Base-by-base conservation (phyloP, 1,140 invertebrate species). In the Pentalonia nigronervosa region DNA sequence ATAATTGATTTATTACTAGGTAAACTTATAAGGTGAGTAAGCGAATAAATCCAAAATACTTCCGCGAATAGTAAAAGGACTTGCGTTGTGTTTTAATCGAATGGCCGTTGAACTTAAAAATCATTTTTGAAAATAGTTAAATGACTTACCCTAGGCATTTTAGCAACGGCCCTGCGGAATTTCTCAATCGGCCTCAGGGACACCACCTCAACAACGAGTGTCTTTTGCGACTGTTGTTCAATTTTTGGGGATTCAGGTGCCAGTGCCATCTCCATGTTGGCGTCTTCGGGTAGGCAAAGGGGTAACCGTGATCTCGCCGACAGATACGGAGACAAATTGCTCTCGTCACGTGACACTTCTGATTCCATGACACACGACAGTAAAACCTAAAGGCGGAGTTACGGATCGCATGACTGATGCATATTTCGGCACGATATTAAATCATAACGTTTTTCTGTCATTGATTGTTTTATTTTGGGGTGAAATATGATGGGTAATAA, bases 221-320 rank as follows among this genome's bases (percentile, higher is more conserved):
- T 93, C 91, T 93, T 93, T 93, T 93, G 91, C 76, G 91, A 93
- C 91, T 93, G 91, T 30, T 84, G 81, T 93, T 93, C 91, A 47
- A 84, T 86, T 60, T 90, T 41, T 25, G 53, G 89, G 76, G 91
- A 93, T 86, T 84, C 91, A 45, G 92, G 93, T 60, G 53, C 87
- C 67, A 93, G 83, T 81, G 94, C 93, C 89, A 93, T 91, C 94
- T 93, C 94, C 90, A 93, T n/a, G 11, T 41, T 83, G 34, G 91
- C 67, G 91, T 93, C 91, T 86, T 81, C 87, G 48, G 94, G 94
- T 87, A 94, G 93, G 94, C 94, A 94, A 76, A 95, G 94, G 50
- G 94, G 94, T 83, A 94, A 94, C 50, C 94, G 94, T 48, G 94
- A 94, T 76, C 94, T 94, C 94, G 94, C 94, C 60, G 94, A 94